phyloP scores from a whole-genome alignment of 2,797 vertebrate species.

The Sebastes cheni region DNA sequence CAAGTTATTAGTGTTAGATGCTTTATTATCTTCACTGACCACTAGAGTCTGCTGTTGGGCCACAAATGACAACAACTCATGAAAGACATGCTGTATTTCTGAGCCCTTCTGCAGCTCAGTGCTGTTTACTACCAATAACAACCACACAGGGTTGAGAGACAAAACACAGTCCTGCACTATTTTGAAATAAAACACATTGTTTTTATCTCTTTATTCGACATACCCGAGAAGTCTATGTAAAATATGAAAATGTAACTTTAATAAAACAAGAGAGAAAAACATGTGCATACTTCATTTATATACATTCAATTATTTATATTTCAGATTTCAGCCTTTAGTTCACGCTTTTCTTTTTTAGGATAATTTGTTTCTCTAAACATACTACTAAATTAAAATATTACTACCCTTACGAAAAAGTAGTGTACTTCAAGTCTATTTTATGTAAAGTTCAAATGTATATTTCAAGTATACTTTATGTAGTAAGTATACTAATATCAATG shows the following conservation, averaged over 20 bases:
- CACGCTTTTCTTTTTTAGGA: not conserved
- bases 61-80: not conserved
- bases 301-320: not conserved
- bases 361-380: not conserved
- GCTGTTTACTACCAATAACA: not conserved
- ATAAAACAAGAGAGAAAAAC: not conserved
- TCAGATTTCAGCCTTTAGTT: not conserved
- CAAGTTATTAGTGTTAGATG: no score
- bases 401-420: no score
- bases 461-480: no score
- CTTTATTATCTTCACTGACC: not conserved
- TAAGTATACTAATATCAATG: no score
- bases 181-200: not conserved
- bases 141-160: not conserved
- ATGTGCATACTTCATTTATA: not conserved
- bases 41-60: conserved; percentile 6
- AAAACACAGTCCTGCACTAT: not conserved
- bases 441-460: no score
- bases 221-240: not conserved
- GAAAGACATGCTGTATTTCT: not conserved
- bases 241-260: not conserved
- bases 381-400: no score
- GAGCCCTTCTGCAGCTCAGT: not conserved
- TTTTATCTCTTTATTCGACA: not conserved
- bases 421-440: no score